Evolutionary conservation across 2,888 invertebrate genomes (phyloP), one percentile per base, ranked within the genome.

Genomic region (Cynaeus angustus): DNA sequence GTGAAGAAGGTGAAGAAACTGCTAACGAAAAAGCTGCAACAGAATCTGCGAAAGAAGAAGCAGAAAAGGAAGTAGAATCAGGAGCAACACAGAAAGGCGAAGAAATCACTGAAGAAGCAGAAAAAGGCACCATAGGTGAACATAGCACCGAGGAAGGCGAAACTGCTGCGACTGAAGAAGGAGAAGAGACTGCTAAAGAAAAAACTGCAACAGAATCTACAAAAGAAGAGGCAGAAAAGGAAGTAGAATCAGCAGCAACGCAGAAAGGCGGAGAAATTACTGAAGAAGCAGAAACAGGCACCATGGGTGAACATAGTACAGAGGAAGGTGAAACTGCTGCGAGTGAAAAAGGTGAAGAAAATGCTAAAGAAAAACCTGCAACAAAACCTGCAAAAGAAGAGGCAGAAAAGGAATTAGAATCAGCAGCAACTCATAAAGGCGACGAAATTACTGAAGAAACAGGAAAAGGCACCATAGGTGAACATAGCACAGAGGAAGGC

Each of bases 371-470:
- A 21, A 21, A 21, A 4, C 2, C 21, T n/a, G 37, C 8, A 37
- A n/a, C 37, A 37, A 12, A 43, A 43, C 9, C 12, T 43, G 43
- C 2, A 43, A 43, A 9, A 37, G 37, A 37, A 37, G 37, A 37
- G n/a, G 37, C 6, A n/a, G 37, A 37, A 37, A 21, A 21, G 21
- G 2, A 21, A n/a, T 1, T 37, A n/a, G 37, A 2, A 37, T 37
- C 7, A 37, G 1, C n/a, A 37, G 21, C 1, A 21, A 21, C 21
- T 3, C 4, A 21, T 21, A 1, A 21, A 21, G 4, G 21, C 4
- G 21, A 21, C 1, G 21, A 21, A 21, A 21, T 1, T 21, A 3
- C 21, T 21, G 21, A 21, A 21, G 21, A 21, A 21, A 21, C 21
- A 21, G 21, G 2, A 21, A 4, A 21, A 1, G 21, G n/a, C n/a